Evolutionary conservation across 2,797 vertebrate species (phyloP).

Genomic region (Tinamus major): DNA sequence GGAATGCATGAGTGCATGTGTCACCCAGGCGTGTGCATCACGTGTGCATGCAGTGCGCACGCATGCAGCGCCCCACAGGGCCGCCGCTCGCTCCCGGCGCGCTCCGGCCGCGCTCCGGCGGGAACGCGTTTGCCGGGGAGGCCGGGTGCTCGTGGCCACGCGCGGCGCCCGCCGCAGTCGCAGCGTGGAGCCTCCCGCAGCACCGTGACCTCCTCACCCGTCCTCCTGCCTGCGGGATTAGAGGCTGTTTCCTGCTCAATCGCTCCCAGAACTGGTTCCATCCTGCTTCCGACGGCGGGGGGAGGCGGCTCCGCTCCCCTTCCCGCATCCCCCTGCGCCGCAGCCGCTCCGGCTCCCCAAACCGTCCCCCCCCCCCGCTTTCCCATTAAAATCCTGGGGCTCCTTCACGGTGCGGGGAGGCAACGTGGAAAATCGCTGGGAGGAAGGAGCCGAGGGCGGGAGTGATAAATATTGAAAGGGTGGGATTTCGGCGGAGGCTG

Average conservation of each 20-base stretch:
- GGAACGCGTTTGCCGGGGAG: not conserved
- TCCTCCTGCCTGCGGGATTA: slow-evolving; percentile 81
- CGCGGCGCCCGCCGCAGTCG: too few relatives aligned
- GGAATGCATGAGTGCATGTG: not conserved
- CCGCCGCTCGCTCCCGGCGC: not conserved
- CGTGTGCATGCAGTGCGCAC: too few relatives aligned
- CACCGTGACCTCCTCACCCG: slow-evolving; percentile 76
- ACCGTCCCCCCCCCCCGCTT: not conserved
- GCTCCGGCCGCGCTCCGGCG: not conserved
- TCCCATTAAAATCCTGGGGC: not conserved
- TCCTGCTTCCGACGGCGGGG: slow-evolving; percentile 27
- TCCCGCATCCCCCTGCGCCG: not conserved
- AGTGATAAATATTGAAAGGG: slow-evolving; percentile 88
- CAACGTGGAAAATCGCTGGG: slow-evolving; percentile 67
- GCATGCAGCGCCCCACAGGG: not conserved
- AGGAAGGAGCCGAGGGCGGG: slow-evolving; percentile 80
- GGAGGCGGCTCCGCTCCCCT: slow-evolving; percentile 2
- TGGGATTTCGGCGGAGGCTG: slow-evolving; percentile 84
- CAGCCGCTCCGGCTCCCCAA: not conserved
- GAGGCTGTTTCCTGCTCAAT: slow-evolving; percentile 82
- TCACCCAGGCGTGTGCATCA: too few relatives aligned
- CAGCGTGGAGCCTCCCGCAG: too few relatives aligned
- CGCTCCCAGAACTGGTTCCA: slow-evolving; percentile 79
- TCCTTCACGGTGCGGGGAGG: slow-evolving; percentile 45
- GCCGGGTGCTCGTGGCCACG: too few relatives aligned